These are phyloP conservation scores for Eonycteris spelaea DNA, from an alignment of 2,113 vertebrate genomes.

Conservation along the genomic window DNA sequence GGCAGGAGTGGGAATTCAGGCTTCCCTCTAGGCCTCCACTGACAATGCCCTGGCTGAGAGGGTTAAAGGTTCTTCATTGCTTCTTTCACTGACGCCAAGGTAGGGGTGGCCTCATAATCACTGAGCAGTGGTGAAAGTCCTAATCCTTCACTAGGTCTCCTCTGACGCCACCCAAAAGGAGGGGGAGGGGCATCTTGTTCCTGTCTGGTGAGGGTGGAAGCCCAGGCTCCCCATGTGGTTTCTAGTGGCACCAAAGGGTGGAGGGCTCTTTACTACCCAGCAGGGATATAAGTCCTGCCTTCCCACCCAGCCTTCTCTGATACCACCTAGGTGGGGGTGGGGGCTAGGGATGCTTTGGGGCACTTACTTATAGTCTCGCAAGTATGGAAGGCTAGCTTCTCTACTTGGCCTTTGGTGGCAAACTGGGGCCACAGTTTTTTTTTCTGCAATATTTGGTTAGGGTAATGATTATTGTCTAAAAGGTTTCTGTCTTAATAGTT, in stretches of 20 bases:
- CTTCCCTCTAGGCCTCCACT: neutral
- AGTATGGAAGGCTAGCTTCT: neutral
- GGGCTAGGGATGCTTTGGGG: neutral
- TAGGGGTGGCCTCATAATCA: neutral
- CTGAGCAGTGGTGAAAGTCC: neutral
- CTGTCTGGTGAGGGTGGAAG: neutral
- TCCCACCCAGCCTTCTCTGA: neutral
- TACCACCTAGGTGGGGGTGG: neutral
- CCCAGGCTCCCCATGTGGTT: neutral
- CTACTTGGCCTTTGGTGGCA: neutral
- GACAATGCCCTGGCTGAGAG: neutral
- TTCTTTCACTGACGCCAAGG: neutral
- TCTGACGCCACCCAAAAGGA: neutral
- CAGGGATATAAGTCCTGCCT: neutral
- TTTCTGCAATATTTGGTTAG: neutral
- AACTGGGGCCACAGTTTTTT: neutral
- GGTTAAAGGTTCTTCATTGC: neutral
- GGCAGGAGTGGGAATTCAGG: neutral
- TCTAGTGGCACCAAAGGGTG: neutral
- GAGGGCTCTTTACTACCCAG: neutral
- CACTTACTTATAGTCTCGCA: neutral
- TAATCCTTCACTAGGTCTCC: neutral
- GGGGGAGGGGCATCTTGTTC: neutral
- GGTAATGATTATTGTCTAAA: neutral
- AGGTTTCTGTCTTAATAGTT: neutral